Conservation (phyloP, 2,797 vertebrate species). For the Spea hammondii region DNA sequence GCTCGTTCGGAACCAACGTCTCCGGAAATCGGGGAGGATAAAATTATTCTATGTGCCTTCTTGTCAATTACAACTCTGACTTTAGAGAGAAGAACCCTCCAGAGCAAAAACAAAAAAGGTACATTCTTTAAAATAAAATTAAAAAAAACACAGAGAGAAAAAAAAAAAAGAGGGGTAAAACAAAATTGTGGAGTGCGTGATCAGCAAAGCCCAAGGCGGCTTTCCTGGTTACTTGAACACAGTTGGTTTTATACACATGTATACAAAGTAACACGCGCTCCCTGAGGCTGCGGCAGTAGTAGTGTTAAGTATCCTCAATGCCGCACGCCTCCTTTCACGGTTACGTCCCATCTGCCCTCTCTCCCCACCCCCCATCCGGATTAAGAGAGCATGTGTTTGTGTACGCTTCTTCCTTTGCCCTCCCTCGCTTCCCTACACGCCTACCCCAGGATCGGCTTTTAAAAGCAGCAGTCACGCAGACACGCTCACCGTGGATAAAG, state of each 20-base stretch:
- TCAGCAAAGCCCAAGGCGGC: neutral
- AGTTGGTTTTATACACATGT: too few relatives aligned
- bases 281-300: neutral
- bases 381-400: constrained; percentile 22
- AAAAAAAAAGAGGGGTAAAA: too few relatives aligned
- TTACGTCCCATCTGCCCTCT: neutral
- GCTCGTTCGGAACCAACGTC: too few relatives aligned
- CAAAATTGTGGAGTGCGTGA: neutral
- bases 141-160: too few relatives aligned
- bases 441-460: constrained; percentile 42
- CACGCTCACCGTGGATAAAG: constrained; percentile 9
- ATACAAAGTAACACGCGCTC: neutral
- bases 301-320: neutral
- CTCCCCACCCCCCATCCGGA: constrained; percentile 15
- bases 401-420: constrained; percentile 24
- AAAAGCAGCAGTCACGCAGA: constrained; percentile 35
- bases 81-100: too few relatives aligned
- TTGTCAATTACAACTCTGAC: too few relatives aligned
- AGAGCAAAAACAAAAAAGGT: neutral
- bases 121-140: neutral
- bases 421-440: constrained; percentile 28
- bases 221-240: neutral
- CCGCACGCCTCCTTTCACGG: neutral
- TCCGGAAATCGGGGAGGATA: too few relatives aligned
- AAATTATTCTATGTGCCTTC: too few relatives aligned